phyloP scores from a whole-genome alignment of 2,797 vertebrate species.

The Acrossocheilus fasciatus region DNA sequence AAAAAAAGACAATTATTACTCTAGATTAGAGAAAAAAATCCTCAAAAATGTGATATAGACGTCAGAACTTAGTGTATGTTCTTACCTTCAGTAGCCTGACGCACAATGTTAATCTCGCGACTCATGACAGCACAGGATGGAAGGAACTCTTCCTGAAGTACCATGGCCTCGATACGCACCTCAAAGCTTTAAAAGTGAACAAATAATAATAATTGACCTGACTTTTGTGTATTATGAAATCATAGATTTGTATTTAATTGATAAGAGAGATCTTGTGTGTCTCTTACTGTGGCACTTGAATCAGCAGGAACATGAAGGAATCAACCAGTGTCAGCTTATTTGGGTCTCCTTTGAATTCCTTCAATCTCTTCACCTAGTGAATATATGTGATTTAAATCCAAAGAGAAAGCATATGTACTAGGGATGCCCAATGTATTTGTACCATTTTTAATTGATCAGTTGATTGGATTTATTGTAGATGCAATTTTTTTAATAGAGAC shows the following conservation, averaged over 20 bases:
- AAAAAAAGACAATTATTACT: not conserved
- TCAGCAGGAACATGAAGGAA: constrained; percentile 93
- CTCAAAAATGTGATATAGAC: not conserved
- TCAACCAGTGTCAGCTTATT: constrained; percentile 94
- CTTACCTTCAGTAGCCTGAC: constrained; percentile 90
- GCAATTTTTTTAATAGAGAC: not conserved
- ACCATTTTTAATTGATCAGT: not conserved
- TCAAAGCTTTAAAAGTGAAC: constrained; percentile 80
- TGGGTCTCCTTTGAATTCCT: constrained; percentile 89
- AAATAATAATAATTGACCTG: constrained; percentile 3
- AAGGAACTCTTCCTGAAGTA: constrained; percentile 91
- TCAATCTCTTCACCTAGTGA: constrained; percentile 90
- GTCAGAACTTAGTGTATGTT: not conserved
- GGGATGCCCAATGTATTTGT: too few species aligned
- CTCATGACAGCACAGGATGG: constrained; percentile 87
- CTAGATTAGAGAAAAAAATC: not conserved
- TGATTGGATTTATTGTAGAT: not conserved
- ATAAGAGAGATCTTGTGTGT: not conserved
- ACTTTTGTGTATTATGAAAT: not conserved
- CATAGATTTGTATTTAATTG: not conserved
- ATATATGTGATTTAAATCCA: not conserved
- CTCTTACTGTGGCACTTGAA: constrained; percentile 94
- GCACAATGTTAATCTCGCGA: constrained; percentile 88
- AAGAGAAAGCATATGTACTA: not conserved
- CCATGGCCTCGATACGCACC: constrained; percentile 96